Base-by-base conservation (phyloP, 2,797 vertebrate species). In the Limnodromus scolopaceus region DNA sequence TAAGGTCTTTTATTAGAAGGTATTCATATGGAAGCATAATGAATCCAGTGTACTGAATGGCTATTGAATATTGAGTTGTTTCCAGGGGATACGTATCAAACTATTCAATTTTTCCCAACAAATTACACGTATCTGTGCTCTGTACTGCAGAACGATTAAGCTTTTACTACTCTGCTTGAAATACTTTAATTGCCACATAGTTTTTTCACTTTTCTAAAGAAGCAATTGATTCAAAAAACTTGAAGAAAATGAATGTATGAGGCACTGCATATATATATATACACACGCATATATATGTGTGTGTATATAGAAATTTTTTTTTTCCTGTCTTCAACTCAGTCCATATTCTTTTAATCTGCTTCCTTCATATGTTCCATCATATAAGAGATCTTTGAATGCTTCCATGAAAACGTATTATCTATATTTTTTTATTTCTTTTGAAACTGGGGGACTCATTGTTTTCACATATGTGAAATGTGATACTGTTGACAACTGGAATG, bases 61-160 rank as follows among this genome's bases (percentile, higher is more conserved):
- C 76, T 96, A 11, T 77, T 89, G 84, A 85, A 87, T 93, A 90
- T 74, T 92, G 92, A 96, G 46, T 63, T 97, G 81, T 97, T 98
- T 97, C 80, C 74, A 96, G 92, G 91, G 94, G 71, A 93, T 68
- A 34, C 9, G 3, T 58, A 93, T 94, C 95, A 94, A 96, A 86
- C 36, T 93, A 74, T 96, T 97, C 87, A 81, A 0, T 46, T 91
- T 96, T 92, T 77, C 46, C 84, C 32, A 89, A 84, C 14, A 24
- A 96, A 94, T 97, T 96, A 93, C 74, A 65, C 22, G 7, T 60
- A 86, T 86, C 84, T 87, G 32, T 61, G 74, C 66, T 80, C 57
- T 77, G 55, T 55, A 66, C 25, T 66, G 74, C 46, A 17, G 22
- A 76, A 38, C 6, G 7, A 93, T 94, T 86, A 94, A 87, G 77